These are phyloP conservation scores for Diadegma fenestrale DNA, from an alignment of 2,888 invertebrate genomes.

Conservation along the genomic window DNA sequence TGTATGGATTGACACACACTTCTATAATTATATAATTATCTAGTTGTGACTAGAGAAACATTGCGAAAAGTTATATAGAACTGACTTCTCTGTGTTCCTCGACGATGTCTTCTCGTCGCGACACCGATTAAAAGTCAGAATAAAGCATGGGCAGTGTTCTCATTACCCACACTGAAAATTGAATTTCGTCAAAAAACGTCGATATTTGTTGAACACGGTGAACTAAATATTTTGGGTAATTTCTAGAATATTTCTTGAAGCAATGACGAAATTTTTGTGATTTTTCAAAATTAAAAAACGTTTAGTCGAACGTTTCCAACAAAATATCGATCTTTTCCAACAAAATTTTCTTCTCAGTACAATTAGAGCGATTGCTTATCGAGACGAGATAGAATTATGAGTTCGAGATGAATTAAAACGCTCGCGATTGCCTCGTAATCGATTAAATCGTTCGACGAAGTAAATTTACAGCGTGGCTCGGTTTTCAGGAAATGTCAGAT, in stretches of 20 bases:
- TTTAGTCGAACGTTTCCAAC: too few species aligned
- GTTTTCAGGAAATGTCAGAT: neutral
- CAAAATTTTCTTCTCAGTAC: too few species aligned
- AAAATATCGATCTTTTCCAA: too few species aligned
- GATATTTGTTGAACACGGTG: too few species aligned
- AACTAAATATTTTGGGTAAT: too few species aligned
- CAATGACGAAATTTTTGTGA: too few species aligned
- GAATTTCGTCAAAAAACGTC: too few species aligned
- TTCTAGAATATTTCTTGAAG: too few species aligned
- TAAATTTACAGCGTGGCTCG: neutral
- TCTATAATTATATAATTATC: conserved; percentile 7
- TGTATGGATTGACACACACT: neutral
- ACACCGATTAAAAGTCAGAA: neutral
- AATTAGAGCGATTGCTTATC: conserved; percentile 32
- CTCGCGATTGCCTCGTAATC: neutral
- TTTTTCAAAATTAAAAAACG: too few species aligned
- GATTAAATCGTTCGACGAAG: neutral
- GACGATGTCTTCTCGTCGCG: conserved; percentile 6
- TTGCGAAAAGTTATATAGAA: conserved; percentile 35
- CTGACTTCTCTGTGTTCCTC: neutral
- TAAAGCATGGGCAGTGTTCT: neutral
- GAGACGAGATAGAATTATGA: conserved; percentile 9
- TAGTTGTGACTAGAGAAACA: conserved; percentile 44
- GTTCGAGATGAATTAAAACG: neutral
- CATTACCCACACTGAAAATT: too few species aligned